Evolutionary conservation across 1,140 invertebrate species (phyloP).

Genomic region (Bombus terrestris): DNA sequence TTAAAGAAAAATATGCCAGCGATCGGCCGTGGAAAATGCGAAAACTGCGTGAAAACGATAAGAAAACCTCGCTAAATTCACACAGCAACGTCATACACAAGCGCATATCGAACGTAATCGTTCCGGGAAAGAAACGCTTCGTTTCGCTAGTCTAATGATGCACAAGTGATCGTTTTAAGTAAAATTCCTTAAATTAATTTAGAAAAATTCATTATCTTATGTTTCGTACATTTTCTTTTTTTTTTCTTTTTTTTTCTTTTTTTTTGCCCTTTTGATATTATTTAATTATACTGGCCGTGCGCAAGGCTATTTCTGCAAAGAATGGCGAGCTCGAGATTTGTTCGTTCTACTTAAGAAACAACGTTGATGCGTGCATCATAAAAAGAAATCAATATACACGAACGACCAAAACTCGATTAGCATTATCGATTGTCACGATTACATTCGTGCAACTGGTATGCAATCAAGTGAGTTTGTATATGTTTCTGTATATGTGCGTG

Average conservation of each 20-base stretch:
- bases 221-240: neutral
- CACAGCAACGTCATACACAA: conserved; percentile 1
- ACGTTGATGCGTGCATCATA: conserved; percentile 21
- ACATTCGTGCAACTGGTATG: neutral
- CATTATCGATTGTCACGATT: neutral
- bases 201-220: neutral
- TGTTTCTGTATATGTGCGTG: neutral
- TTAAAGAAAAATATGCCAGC: neutral
- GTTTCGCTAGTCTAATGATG: conserved; percentile 4
- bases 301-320: neutral
- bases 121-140: conserved; percentile 3
- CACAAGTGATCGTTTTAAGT: neutral
- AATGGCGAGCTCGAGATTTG: neutral
- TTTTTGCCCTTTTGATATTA: neutral
- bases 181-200: conserved; percentile 6
- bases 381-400: conserved; percentile 7
- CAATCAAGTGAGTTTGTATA: neutral
- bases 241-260: neutral
- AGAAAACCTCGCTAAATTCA: neutral
- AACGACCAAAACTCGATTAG: conserved; percentile 9
- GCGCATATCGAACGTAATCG: neutral
- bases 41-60: neutral
- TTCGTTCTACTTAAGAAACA: conserved; percentile 37
- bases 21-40: neutral
- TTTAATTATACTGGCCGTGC: neutral